Evolutionary conservation across 2,888 invertebrate genomes (phyloP), one percentile per base, ranked within the genome.

Genomic region (Proisotoma minuta): DNA sequence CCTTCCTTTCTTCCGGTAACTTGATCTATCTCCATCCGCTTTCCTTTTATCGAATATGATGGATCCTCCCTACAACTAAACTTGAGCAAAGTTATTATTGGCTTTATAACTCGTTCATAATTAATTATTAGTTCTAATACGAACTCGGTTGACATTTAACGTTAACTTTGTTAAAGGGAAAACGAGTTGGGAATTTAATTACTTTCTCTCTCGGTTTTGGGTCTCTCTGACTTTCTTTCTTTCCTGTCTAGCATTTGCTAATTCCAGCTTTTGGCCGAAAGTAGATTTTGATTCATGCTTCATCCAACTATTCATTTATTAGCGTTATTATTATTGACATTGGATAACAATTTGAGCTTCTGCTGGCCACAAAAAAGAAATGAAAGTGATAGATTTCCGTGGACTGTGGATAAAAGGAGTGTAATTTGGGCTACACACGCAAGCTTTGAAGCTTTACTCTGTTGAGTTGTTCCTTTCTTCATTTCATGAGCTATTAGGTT

Each of bases 1-100:
- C 49, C 49, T 49, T 49, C 49, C 49, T 8, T 18, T 47, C n/a
- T 47, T 49, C n/a, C n/a, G n/a, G 49, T 23, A 49, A 49, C 49
- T 49, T 24, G 23, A 49, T 49, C 49, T 49, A 15, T 43, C 43
- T 34, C 43, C 18, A 18, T n/a, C 43, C n/a, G n/a, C n/a, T n/a
- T 43, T 43, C 43, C 18, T 43, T 43, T 43, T 4, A 15, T n/a
- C 20, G 43, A 18, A 15, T n/a, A 34, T 15, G 34, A 10, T 10
- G 34, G 8, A 10, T 43, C 18, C 43, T 43, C 43, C n/a, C n/a
- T n/a, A n/a, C n/a, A n/a, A n/a, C n/a, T n/a, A n/a, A n/a, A n/a
- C n/a, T n/a, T n/a, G n/a, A n/a, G n/a, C n/a, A n/a, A n/a, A n/a
- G n/a, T n/a, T n/a, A n/a, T n/a, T n/a, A n/a, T n/a, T n/a, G n/a